A percentile compares a stretch with the other conserved stretches of the same genome.
phyloP scores from a whole-genome alignment of 2,113 vertebrate genomes.

The Anhinga anhinga region DNA sequence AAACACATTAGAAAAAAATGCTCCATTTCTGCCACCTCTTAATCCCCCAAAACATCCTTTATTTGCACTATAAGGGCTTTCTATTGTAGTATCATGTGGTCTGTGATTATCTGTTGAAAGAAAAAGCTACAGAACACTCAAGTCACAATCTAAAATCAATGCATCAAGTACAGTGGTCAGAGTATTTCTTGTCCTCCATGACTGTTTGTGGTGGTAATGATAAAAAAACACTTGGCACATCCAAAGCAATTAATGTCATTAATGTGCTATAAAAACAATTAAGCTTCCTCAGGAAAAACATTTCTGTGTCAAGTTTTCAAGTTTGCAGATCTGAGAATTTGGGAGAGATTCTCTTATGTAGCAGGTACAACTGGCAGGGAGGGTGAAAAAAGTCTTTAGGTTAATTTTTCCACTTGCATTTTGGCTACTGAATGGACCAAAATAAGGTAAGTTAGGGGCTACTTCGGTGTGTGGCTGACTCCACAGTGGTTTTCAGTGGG shows the following conservation, averaged over 20 bases:
- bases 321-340: neutral
- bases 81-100: neutral
- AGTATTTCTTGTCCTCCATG: neutral
- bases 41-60: neutral
- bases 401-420: neutral
- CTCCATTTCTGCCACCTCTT: neutral
- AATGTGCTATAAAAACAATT: neutral
- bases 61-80: neutral
- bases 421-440: neutral
- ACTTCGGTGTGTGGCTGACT: neutral
- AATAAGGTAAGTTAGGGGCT: neutral
- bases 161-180: neutral
- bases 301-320: neutral
- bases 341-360: neutral
- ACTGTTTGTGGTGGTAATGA: neutral
- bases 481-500: neutral
- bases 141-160: neutral
- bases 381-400: neutral
- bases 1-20: neutral
- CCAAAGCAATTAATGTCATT: neutral
- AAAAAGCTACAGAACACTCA: neutral
- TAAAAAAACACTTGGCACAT: neutral
- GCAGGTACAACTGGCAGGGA: neutral
- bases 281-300: neutral
- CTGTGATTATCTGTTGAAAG: neutral